Percentiles rank a stretch among this genome's conserved stretches.
Evolutionary conservation across 2,797 vertebrate genomes (phyloP).

Genomic region (Sebastolobus alascanus): DNA sequence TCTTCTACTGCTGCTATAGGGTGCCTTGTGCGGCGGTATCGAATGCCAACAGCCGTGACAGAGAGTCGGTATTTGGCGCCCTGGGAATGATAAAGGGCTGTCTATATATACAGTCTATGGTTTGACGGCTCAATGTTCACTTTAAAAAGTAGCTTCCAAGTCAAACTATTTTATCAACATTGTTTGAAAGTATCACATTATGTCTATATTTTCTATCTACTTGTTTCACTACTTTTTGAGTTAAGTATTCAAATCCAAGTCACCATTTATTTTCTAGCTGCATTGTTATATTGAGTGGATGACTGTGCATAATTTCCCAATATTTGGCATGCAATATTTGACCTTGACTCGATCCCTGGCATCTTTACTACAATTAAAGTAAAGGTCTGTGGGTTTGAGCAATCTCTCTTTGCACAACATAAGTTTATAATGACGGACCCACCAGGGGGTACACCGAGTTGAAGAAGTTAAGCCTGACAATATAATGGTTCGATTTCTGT

Average conservation of each 20-base stretch:
- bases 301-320: background rate
- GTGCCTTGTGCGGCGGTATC: too few relatives aligned
- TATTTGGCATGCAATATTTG: background rate
- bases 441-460: background rate
- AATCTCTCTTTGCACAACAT: background rate
- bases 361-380: constrained; percentile 7
- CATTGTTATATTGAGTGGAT: background rate
- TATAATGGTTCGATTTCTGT: background rate
- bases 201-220: background rate
- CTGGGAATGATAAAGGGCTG: too few relatives aligned
- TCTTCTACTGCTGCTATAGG: too few relatives aligned
- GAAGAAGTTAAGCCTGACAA: background rate
- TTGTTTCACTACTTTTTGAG: background rate
- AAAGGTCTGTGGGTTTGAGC: constrained; percentile 9
- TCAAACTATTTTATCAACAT: background rate
- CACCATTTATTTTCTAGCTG: constrained; percentile 1
- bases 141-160: background rate
- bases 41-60: too few relatives aligned
- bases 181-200: background rate
- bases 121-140: constrained; percentile 13
- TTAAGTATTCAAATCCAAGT: constrained; percentile 1
- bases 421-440: background rate
- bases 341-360: background rate
- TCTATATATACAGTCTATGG: too few relatives aligned
- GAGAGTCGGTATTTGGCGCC: too few relatives aligned